Evolutionary conservation across 2,113 vertebrate genomes (phyloP), one percentile per base, ranked within the genome.

Genomic region (Sinosuthora webbiana): DNA sequence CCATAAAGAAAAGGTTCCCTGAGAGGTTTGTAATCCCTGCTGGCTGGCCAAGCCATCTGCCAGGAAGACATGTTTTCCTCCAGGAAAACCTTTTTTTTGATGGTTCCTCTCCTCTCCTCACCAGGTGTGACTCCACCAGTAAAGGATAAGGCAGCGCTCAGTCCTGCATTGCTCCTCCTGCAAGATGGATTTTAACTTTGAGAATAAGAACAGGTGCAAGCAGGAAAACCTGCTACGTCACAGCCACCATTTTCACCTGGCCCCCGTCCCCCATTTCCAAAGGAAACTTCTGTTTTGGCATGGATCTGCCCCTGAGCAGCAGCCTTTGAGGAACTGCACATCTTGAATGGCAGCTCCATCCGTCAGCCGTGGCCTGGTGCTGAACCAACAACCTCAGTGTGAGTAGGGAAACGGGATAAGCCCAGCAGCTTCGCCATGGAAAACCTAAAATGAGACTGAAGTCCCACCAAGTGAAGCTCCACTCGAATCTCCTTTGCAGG

Each of bases 1-100:
- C 96, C 95, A 81, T 68, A 90, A 95, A 95, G 90, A 73, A 94
- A 93, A 69, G 94, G 91, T 89, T 75, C 80, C 89, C 89, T 55
- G 47, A n/a, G 86, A 94, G 91, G 56, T 78, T 67, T 94, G 92
- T 49, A 90, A 70, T 67, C 56, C 76, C 91, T 11, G 11, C 39
- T 89, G 73, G 52, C 52, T 67, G 87, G 65, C 49, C 4, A 13
- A 89, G 42, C 42, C 77, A 89, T 90, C 80, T 87, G 53, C 83
- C 8, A 10, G 35, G 63, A 80, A 56, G 79, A 53, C 42, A 20
- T 33, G 16, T 88, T 89, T 82, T 82, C 50, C 67, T 89, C 50
- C 59, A 62, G n/a, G 50, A 92, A 85, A 83, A n/a, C 31, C 37
- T 9, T 52, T 83, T 79, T 55, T 60, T 41, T 3, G 19, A 25